Evolutionary conservation across 2,797 vertebrate species (phyloP), one percentile per base, ranked within the genome.

Genomic region (Apogon hyalosoma): DNA sequence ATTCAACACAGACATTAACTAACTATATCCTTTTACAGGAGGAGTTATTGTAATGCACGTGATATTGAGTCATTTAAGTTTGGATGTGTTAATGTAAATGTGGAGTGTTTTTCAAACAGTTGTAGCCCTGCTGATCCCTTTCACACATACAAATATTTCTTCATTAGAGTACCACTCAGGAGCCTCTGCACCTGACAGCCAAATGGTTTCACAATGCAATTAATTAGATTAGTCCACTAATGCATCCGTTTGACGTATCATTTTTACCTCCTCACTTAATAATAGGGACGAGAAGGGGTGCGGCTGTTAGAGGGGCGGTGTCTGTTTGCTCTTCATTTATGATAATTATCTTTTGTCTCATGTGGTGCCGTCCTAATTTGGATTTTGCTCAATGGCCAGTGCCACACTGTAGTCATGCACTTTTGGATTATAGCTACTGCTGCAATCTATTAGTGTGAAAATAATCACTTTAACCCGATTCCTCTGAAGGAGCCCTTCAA

Each of bases 191-290:
- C 56, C 62, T 45, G 15, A 15, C 61, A 69, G 64, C 38, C 46
- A 61, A 71, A 77, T 39, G 59, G 64, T 68, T 69, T 55, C 73
- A 66, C 65, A 55, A 54, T 63, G 57, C 63, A 52, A 67, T 82
- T 73, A 77, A 85, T 77, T 62, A 28, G 62, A 77, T 75, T 69
- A 66, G 73, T 59, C 55, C 67, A 67, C 71, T 78, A 67, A 84
- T 80, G 69, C 66, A 73, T 69, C 69, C 57, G 69, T 82, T 77
- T 77, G 38, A 63, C 39, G 28, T 42, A 28, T 75, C 76, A 48
- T 50, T 69, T 69, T 65, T 75, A 54, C 33, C 38, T 36, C 41
- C 55, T 77, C 40, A 8, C 10, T 14, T 33, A 18, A 62, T 63
- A 52, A 73, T 42, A 45, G 49, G 42, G 42, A 50, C 19, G 21